Percentiles rank a stretch among this genome's conserved stretches.
These are phyloP conservation scores for Lepisosteus oculatus DNA, from an alignment of 2,113 vertebrate genomes.

Conservation along the genomic window DNA sequence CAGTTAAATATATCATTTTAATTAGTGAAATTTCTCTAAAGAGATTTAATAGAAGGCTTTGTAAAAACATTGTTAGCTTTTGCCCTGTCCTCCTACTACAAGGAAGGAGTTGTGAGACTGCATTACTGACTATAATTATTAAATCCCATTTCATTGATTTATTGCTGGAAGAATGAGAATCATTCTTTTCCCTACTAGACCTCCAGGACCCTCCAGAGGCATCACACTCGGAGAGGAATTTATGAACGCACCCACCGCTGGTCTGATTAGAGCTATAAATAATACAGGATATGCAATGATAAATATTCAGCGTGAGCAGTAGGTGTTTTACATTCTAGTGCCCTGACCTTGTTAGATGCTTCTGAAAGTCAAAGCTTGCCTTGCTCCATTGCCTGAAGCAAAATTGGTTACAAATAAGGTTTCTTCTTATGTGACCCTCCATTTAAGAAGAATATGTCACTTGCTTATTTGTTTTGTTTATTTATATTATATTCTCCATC, in stretches of 20 bases:
- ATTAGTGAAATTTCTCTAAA: too few relatives aligned
- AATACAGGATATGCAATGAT: slow-evolving; percentile 21
- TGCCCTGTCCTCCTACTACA: slow-evolving; percentile 10
- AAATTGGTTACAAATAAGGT: slow-evolving; percentile 10
- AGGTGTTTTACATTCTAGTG: slow-evolving; percentile 20
- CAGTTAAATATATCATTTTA: too few relatives aligned
- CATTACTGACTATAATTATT: slow-evolving; percentile 26
- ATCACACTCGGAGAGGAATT: slow-evolving; percentile 14
- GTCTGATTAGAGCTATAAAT: slow-evolving; percentile 39
- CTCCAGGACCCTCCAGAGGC: background rate
- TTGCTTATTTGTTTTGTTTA: slow-evolving; percentile 35
- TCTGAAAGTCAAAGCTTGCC: slow-evolving; percentile 40
- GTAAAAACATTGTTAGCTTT: slow-evolving; percentile 4
- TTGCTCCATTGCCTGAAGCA: background rate
- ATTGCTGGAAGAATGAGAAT: slow-evolving; percentile 20
- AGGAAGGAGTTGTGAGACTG: slow-evolving; percentile 22
- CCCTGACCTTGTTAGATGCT: slow-evolving; percentile 22
- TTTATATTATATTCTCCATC: slow-evolving; percentile 37
- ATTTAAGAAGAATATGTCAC: slow-evolving; percentile 21
- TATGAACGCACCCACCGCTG: background rate
- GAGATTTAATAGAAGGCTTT: background rate
- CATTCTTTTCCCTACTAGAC: slow-evolving; percentile 16
- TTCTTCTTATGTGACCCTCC: background rate
- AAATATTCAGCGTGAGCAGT: slow-evolving; percentile 27
- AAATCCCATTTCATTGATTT: slow-evolving; percentile 32